A percentile compares a stretch with the other conserved stretches of the same genome.
phyloP scores from a whole-genome alignment of 2,113 vertebrate species.

The Propithecus coquereli region DNA sequence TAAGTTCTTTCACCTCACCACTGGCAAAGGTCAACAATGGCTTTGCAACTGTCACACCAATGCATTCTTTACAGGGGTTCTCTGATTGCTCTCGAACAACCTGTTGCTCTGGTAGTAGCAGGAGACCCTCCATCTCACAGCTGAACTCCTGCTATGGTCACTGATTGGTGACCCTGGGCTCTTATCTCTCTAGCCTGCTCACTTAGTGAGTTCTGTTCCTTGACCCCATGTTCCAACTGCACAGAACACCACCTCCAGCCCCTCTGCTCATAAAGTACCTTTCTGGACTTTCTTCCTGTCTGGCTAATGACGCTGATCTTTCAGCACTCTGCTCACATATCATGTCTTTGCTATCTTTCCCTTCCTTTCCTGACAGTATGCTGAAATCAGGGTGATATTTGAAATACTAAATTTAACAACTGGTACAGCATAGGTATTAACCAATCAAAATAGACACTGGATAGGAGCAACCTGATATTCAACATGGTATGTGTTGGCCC shows the following conservation, averaged over 20 bases:
- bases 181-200: neutral
- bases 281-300: neutral
- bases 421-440: neutral
- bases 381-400: neutral
- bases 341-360: neutral
- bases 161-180: neutral
- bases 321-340: neutral
- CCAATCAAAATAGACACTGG: neutral
- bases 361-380: neutral
- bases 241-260: neutral
- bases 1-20: neutral
- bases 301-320: neutral
- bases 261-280: neutral
- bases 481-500: neutral
- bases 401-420: neutral
- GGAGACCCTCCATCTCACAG: neutral
- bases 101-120: neutral
- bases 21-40: neutral
- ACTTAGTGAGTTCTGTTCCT: neutral
- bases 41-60: neutral
- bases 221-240: neutral
- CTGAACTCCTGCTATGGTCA: neutral
- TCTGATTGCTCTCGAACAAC: neutral
- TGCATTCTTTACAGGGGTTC: neutral
- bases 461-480: neutral